These are phyloP conservation scores for Astropecten irregularis DNA, from an alignment of 53 echinoderm and acorn worm species.

Conservation along the genomic window DNA sequence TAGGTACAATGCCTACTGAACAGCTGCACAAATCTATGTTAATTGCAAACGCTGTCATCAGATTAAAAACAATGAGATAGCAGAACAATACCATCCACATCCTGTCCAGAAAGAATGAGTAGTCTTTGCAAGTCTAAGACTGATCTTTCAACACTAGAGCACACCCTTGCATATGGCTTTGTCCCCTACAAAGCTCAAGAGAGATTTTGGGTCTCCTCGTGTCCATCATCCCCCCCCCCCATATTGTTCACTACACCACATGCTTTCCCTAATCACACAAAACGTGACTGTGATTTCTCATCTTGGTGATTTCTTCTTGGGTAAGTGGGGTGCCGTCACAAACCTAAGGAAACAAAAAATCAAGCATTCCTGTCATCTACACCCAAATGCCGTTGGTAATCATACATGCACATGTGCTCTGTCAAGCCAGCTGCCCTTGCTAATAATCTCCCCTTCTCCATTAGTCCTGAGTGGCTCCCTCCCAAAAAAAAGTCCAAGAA, in stretches of 20 bases:
- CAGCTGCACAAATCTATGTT: conserved; percentile 11
- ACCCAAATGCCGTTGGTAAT: conserved; percentile 48
- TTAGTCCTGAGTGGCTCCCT: conserved; percentile 46
- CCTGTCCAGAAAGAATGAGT: conserved; percentile 3
- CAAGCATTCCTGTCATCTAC: conserved; percentile 43
- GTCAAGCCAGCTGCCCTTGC: conserved; percentile 31
- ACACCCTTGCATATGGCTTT: conserved; percentile 11
- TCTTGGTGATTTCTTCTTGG: background rate
- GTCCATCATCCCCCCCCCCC: conserved; percentile 38
- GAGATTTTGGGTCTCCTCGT: background rate
- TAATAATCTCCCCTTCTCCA: conserved; percentile 50
- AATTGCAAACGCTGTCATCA: background rate
- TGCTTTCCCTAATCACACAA: conserved; percentile 48
- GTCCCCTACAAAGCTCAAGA: conserved; percentile 24
- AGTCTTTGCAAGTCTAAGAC: background rate
- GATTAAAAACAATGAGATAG: conserved; percentile 30
- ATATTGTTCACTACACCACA: conserved; percentile 36
- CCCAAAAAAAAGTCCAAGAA: conserved; percentile 33
- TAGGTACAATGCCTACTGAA: too few species aligned
- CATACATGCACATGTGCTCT: conserved; percentile 55
- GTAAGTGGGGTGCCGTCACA: background rate
- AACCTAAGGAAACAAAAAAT: background rate
- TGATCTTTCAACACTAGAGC: conserved; percentile 25
- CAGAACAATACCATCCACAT: conserved; percentile 9
- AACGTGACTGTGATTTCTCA: conserved; percentile 45